phyloP scores from a whole-genome alignment of 1,140 invertebrate genomes.

The Prorops nasuta region DNA sequence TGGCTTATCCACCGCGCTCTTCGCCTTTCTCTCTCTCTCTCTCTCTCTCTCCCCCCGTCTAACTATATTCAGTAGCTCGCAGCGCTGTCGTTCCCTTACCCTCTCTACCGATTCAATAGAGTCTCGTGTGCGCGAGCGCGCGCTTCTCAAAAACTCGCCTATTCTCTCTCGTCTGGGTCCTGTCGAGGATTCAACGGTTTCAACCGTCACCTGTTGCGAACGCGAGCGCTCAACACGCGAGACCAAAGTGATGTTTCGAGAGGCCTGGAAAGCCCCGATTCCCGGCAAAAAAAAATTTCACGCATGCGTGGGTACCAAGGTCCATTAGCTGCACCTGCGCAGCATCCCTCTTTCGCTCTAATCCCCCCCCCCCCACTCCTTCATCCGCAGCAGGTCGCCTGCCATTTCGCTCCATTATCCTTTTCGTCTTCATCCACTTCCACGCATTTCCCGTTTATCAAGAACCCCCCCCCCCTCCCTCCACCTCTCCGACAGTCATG shows the following conservation, averaged over 20 bases:
- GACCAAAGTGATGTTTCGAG: conserved; percentile 36
- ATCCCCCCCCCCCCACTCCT: not conserved
- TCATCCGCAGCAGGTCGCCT: not conserved
- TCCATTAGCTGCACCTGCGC: conserved; percentile 4
- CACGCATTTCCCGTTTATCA: not conserved
- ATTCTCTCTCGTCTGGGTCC: not conserved
- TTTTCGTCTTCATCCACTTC: not conserved
- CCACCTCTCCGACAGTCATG: no score
- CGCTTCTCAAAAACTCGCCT: no score
- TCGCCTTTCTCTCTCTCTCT: not conserved
- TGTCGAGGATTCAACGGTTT: conserved; percentile 2
- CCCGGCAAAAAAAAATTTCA: conserved; percentile 47
- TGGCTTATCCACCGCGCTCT: not conserved
- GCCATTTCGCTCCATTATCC: not conserved
- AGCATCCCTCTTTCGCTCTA: conserved; percentile 6
- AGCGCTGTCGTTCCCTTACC: not conserved
- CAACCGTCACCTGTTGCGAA: conserved; percentile 46
- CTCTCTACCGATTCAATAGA: no score
- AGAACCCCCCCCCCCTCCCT: no score
- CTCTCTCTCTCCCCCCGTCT: not conserved
- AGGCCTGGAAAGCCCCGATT: conserved; percentile 54
- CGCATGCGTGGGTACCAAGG: conserved; percentile 35
- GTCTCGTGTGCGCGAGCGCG: no score
- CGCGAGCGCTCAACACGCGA: conserved; percentile 30
- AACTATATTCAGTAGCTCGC: no score